Evolutionary conservation across 2,797 vertebrate genomes (phyloP).

Genomic region (Orestias chungarensis): DNA sequence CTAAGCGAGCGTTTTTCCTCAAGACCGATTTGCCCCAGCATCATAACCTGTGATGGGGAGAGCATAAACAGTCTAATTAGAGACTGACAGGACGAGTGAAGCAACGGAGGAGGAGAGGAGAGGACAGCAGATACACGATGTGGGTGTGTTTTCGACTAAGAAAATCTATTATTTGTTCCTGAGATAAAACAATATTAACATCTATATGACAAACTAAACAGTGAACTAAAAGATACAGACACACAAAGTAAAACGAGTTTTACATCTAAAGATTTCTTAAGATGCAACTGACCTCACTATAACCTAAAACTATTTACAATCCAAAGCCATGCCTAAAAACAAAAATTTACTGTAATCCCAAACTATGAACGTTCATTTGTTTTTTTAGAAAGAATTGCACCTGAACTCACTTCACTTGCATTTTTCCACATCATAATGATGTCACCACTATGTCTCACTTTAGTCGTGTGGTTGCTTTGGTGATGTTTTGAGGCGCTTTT

Average conservation of each 20-base stretch:
- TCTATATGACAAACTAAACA: slow-evolving; percentile 8
- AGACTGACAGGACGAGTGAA: slow-evolving; percentile 18
- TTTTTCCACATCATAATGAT: neutral
- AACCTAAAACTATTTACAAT: neutral
- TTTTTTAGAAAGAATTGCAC: neutral
- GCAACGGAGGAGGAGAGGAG: slow-evolving; percentile 20
- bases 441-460: no score
- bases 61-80: slow-evolving; percentile 29
- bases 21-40: slow-evolving; percentile 40
- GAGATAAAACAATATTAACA: slow-evolving; percentile 16
- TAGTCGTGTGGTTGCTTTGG: no score
- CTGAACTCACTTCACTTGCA: neutral
- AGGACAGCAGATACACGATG: slow-evolving; percentile 16
- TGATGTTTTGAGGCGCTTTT: no score
- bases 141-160: slow-evolving; percentile 6
- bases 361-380: neutral
- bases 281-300: neutral
- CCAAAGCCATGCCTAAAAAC: neutral
- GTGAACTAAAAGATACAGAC: neutral
- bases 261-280: neutral
- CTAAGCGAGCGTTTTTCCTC: slow-evolving; percentile 51
- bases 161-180: slow-evolving; percentile 36
- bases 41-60: slow-evolving; percentile 14
- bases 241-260: neutral
- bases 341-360: neutral